Evolutionary conservation across 2,888 invertebrate species (phyloP), one percentile per base, ranked within the genome.

Genomic region (Agrilus cyanescens): DNA sequence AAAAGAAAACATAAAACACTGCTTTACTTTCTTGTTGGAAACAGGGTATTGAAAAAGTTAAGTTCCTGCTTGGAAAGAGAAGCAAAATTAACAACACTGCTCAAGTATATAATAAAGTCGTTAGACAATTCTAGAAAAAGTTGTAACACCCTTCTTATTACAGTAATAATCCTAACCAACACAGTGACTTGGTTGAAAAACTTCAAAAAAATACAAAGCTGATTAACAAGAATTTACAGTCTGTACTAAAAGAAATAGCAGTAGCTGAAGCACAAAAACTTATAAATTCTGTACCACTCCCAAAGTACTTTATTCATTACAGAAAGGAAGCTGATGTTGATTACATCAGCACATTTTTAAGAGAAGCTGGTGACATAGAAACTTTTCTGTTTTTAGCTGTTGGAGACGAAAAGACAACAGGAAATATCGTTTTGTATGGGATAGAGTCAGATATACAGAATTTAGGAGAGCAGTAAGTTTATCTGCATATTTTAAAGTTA

Each of bases 321-420:
- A 76, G 81, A 49, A 82, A 80, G 53, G 87, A 86, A 57, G 86
- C 82, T 0, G 87, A 86, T 50, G 72, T 76, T 5, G 86, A 87
- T 55, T 89, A 85, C 55, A 80, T 85, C 59, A 75, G 77, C 48
- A 71, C 72, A 15, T 71, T 89, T 44, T 68, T 83, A 12, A 76
- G 78, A 50, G 79, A 78, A 48, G 58, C 83, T 39, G 78, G 76
- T 33, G 70, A 67, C 1, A 66, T 67, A 53, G 72, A 68, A 6
- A 62, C 81, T 38, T 74, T 84, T 43, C 64, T 84, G 42, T 79
- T 85, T 51, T 55, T 86, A 39, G 80, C 79, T 0, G 76, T 80
- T 0, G 82, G 83, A 18, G 86, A 87, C 44, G 78, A 77, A 4
- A 79, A 76, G 43, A 78, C 69, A 46, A 51, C 57, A 2, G 76